Conservation (phyloP, 2,113 vertebrate genomes). For the Platysternon megacephalum region DNA sequence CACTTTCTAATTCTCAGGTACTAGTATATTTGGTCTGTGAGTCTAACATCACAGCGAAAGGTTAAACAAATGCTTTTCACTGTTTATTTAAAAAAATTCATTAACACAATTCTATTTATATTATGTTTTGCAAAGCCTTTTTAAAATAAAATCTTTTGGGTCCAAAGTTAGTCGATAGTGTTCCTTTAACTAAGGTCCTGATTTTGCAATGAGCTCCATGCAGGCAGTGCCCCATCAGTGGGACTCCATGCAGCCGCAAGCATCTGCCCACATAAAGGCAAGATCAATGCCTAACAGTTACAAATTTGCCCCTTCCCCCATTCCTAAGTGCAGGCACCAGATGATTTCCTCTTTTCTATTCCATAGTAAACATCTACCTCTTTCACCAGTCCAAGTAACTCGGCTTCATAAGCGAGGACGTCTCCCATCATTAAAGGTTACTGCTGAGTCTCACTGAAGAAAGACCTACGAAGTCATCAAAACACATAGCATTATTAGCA, state of each 20-base stretch:
- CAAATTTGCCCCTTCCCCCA: not conserved
- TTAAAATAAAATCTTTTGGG: not conserved
- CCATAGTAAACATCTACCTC: slow-evolving; percentile 79
- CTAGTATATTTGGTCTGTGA: not conserved
- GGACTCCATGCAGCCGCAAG: not conserved
- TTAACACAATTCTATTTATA: not conserved
- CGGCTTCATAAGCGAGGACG: slow-evolving; percentile 87
- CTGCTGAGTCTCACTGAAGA: not conserved
- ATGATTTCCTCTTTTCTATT: not conserved
- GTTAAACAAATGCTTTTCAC: not conserved
- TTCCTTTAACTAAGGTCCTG: not conserved
- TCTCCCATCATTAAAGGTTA: slow-evolving; percentile 85
- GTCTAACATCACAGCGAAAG: not conserved
- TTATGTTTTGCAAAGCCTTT: not conserved
- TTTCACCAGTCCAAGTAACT: slow-evolving; percentile 90
- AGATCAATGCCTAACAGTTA: not conserved
- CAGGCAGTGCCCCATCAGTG: not conserved
- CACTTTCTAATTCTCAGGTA: not conserved
- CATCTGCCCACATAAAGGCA: not conserved
- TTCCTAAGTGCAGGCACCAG: not conserved
- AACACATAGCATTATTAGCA: not conserved
- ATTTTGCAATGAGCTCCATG: not conserved
- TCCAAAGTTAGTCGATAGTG: not conserved
- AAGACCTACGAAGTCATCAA: not conserved
- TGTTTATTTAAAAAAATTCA: not conserved